Evolutionary conservation across 2,113 vertebrate genomes (phyloP), one percentile per base, ranked within the genome.

Genomic region (Halichoeres trimaculatus): DNA sequence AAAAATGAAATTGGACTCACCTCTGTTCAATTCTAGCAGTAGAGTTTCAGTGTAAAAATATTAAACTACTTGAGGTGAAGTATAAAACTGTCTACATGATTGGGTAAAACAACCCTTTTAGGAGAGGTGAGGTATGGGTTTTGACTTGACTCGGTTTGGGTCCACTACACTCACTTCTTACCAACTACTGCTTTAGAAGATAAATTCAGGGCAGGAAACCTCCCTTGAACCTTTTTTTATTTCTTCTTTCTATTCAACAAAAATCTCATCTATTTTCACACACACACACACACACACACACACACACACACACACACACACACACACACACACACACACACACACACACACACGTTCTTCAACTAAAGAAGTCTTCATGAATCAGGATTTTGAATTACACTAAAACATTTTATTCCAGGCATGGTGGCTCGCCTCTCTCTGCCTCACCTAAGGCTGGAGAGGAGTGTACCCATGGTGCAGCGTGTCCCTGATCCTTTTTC

Each of bases 401-500:
- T 55, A 50, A 78, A 66, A 63, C 12, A 26, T 76, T 87, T 85
- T 64, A 73, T 83, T 72, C 54, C 24, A 64, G 70, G 24, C 23
- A 20, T 24, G 20, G 43, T 14, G 52, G 55, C 70, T 71, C 54
- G 26, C 10, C 36, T 72, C 36, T 24, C 48, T 55, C 50, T 50
- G 51, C 52, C 30, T 76, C 78, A 76, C 76, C 81, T 57, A 55
- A 75, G 55, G 70, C 24, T 6, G 60, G 38, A 77, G 55, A 75
- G 62, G 41, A 68, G 63, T 0, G 13, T 48, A 43, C 40, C 78
- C 58, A 59, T 17, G 58, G 67, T 62, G 41, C 45, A 50, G 62
- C 10, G 4, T 47, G 74, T 83, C 81, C 82, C 61, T 76, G 80
- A 85, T 64, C 79, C 58, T 67, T 78, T 43, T 82, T 56, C 36